phyloP scores from a whole-genome alignment of 2,888 invertebrate species.

The Atrina japonica region DNA sequence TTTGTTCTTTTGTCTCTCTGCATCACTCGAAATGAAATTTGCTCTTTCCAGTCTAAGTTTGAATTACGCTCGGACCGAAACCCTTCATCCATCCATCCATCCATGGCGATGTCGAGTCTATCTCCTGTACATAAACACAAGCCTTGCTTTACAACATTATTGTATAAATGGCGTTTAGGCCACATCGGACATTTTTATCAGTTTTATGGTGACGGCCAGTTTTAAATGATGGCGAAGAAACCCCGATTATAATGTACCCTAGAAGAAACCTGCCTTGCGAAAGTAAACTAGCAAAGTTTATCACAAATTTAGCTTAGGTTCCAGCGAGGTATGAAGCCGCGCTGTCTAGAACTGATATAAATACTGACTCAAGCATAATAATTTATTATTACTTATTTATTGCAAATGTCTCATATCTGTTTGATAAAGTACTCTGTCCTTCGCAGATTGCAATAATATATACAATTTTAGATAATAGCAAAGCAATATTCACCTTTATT shows the following conservation, averaged over 20 bases:
- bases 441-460: too few relatives aligned
- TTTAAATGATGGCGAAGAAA: too few relatives aligned
- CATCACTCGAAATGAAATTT: conserved; percentile 31
- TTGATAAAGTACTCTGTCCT: background rate
- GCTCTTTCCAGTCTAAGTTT: conserved; percentile 40
- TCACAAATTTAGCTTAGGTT: too few relatives aligned
- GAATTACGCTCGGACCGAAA: conserved; percentile 15
- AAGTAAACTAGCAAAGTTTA: too few relatives aligned
- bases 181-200: background rate
- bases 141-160: background rate
- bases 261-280: too few relatives aligned
- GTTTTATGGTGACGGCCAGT: too few relatives aligned
- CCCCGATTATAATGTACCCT: too few relatives aligned
- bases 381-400: too few relatives aligned
- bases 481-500: background rate
- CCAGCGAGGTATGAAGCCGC: too few relatives aligned
- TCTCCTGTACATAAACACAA: conserved; percentile 9
- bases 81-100: conserved; percentile 39
- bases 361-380: background rate
- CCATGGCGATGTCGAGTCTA: too few relatives aligned
- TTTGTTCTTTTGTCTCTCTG: conserved; percentile 16
- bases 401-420: too few relatives aligned
- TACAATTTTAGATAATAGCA: too few relatives aligned
- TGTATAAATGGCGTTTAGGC: background rate
- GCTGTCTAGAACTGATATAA: background rate